Percentiles rank a stretch among this genome's conserved stretches.
Evolutionary conservation across 2,888 invertebrate genomes (phyloP).

Genomic region (Phaedon cochleariae): DNA sequence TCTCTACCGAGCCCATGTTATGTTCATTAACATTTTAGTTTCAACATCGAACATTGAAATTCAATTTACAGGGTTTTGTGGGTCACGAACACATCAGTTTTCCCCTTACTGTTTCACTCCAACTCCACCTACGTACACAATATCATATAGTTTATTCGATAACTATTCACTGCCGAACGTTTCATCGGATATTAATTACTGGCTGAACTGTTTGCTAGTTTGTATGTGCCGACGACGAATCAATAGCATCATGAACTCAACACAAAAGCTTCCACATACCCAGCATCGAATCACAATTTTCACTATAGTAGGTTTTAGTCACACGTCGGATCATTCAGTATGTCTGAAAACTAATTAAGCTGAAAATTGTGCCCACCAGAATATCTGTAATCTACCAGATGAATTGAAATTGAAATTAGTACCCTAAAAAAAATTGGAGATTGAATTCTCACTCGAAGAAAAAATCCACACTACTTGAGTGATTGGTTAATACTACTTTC

Average conservation of each 20-base stretch:
- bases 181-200: background rate
- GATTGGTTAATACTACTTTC: too few species aligned
- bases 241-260: background rate
- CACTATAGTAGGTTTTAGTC: too few species aligned
- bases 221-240: background rate
- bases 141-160: background rate
- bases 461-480: too few species aligned
- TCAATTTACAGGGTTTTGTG: slow-evolving; percentile 3
- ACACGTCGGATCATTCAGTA: too few species aligned
- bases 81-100: background rate
- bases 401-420: too few species aligned
- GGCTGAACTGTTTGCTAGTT: background rate
- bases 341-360: too few species aligned
- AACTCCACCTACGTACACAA: too few species aligned
- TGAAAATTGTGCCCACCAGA: too few species aligned
- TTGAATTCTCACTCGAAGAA: too few species aligned
- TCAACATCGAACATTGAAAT: background rate
- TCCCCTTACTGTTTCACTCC: background rate
- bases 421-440: too few species aligned
- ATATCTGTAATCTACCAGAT: too few species aligned
- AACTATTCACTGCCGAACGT: background rate
- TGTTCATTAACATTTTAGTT: background rate
- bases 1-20: background rate
- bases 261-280: background rate
- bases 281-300: background rate